Conservation (phyloP, 2,797 vertebrate species). For the Thamnophis elegans region DNA sequence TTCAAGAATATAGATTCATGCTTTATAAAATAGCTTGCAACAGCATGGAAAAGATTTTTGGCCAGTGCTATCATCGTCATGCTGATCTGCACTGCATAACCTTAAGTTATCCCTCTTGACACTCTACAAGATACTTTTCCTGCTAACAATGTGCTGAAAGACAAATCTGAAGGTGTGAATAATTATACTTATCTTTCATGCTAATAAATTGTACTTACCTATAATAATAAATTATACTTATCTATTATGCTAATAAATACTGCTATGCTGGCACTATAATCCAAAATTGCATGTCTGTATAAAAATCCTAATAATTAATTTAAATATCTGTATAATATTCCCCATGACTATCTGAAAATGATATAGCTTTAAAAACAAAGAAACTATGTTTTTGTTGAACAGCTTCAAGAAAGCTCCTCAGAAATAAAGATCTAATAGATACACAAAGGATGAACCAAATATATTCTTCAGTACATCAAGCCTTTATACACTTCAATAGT, state of each 20-base stretch:
- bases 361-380: slow-evolving; percentile 22
- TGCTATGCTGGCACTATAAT: background rate
- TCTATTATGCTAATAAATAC: slow-evolving; percentile 19
- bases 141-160: slow-evolving; percentile 23
- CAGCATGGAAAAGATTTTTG: background rate
- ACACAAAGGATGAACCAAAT: slow-evolving; percentile 11
- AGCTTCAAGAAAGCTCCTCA: slow-evolving; percentile 4
- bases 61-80: background rate
- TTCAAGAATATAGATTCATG: background rate
- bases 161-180: slow-evolving; percentile 31
- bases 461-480: slow-evolving; percentile 24
- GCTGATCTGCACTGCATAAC: background rate
- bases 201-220: background rate
- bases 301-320: background rate
- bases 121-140: background rate
- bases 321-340: slow-evolving; percentile 10
- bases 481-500: slow-evolving; percentile 20
- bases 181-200: slow-evolving; percentile 20
- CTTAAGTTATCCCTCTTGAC: slow-evolving; percentile 21
- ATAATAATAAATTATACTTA: slow-evolving; percentile 4
- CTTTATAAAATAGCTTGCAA: background rate
- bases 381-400: background rate
- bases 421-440: slow-evolving; percentile 34
- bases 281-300: slow-evolving; percentile 2
- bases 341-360: background rate